phyloP scores from a whole-genome alignment of 2,888 invertebrate genomes.

The Galerucella pusilla region DNA sequence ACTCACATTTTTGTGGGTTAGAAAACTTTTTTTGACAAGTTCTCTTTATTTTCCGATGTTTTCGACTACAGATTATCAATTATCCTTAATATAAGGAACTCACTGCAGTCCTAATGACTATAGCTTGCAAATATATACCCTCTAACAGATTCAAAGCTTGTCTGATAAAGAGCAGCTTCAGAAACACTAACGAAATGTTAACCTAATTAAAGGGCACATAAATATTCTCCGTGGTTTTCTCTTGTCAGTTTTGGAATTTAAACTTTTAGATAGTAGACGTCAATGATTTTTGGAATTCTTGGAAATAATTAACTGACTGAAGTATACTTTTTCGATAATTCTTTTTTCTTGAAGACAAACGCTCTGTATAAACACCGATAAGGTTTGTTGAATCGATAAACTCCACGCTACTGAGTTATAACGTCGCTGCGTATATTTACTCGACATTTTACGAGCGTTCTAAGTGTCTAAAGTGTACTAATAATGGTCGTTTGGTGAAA shows the following conservation, averaged over 20 bases:
- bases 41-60: not conserved
- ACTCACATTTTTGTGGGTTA: too few species aligned
- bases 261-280: not conserved
- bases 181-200: constrained; percentile 1
- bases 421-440: not conserved
- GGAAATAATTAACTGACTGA: not conserved
- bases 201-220: constrained; percentile 3
- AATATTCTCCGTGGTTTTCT: not conserved
- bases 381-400: not conserved
- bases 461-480: not conserved
- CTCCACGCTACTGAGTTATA: not conserved
- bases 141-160: not conserved
- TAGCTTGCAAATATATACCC: not conserved
- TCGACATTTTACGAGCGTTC: not conserved
- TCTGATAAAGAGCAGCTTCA: not conserved
- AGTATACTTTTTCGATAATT: too few species aligned
- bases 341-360: too few species aligned
- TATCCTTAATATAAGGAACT: not conserved
- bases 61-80: not conserved
- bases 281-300: not conserved
- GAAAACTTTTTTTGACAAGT: too few species aligned
- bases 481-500: not conserved
- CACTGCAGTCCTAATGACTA: not conserved
- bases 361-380: too few species aligned
- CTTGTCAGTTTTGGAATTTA: not conserved